These are phyloP conservation scores for Leptinotarsa juncta DNA, from an alignment of 2,888 invertebrate species.

Conservation along the genomic window DNA sequence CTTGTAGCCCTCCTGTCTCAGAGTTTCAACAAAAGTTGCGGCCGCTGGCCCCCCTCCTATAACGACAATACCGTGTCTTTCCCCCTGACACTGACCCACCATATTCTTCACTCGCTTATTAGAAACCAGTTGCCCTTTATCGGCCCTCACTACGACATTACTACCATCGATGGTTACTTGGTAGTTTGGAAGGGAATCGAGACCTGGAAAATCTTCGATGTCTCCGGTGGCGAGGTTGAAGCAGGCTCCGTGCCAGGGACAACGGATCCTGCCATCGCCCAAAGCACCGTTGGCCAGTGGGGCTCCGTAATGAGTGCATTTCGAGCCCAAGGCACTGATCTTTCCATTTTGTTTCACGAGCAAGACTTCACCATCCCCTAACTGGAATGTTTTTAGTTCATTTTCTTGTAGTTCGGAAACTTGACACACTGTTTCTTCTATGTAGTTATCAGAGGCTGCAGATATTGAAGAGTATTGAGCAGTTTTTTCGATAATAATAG, in stretches of 20 bases:
- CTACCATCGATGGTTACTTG: constrained; percentile 73
- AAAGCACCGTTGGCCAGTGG: constrained; percentile 85
- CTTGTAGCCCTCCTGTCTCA: constrained; percentile 88
- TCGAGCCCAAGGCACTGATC: constrained; percentile 85
- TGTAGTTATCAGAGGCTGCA: constrained; percentile 66
- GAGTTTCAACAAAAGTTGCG: constrained; percentile 87
- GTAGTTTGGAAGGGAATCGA: constrained; percentile 92
- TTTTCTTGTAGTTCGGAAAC: constrained; percentile 79
- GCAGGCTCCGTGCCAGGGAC: constrained; percentile 98
- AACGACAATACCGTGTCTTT: constrained; percentile 73
- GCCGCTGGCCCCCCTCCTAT: constrained; percentile 92
- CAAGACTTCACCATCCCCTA: constrained; percentile 81
- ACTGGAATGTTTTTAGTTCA: constrained; percentile 82
- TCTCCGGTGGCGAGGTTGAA: constrained; percentile 92
- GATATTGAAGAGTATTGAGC: not conserved
- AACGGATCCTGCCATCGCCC: constrained; percentile 86
- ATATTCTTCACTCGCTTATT: constrained; percentile 77
- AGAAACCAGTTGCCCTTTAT: constrained; percentile 69
- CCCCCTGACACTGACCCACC: constrained; percentile 65
- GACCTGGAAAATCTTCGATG: constrained; percentile 93
- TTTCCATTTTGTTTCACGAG: constrained; percentile 87
- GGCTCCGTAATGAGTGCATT: constrained; percentile 96
- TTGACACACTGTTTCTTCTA: constrained; percentile 81
- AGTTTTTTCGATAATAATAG: too few species aligned
- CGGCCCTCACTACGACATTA: constrained; percentile 77